These are phyloP conservation scores for Nomada goodeniana DNA, from an alignment of 2,888 invertebrate genomes.

Conservation along the genomic window DNA sequence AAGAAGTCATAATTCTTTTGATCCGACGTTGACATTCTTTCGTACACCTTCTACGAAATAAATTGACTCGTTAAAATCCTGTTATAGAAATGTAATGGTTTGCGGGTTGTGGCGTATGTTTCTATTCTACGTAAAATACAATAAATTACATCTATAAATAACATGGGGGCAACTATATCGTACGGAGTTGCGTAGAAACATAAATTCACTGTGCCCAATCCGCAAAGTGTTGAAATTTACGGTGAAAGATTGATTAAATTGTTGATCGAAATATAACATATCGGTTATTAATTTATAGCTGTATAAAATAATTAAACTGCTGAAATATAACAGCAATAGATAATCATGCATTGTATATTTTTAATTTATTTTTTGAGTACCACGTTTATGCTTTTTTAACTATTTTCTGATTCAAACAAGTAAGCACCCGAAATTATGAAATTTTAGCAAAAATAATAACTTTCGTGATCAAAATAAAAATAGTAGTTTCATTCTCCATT, in stretches of 20 bases:
- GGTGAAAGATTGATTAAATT: slow-evolving; percentile 55
- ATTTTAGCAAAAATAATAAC: too few relatives aligned
- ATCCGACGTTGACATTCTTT: slow-evolving; percentile 1
- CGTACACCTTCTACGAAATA: slow-evolving; percentile 2
- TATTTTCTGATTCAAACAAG: too few relatives aligned
- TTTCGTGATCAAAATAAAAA: too few relatives aligned
- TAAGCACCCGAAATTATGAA: too few relatives aligned
- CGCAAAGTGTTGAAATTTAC: slow-evolving; percentile 49
- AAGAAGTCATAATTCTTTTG: background rate
- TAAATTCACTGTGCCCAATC: slow-evolving; percentile 42
- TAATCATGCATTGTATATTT: too few relatives aligned
- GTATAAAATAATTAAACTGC: slow-evolving; percentile 13
- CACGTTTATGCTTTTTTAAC: background rate
- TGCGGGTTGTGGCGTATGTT: slow-evolving; percentile 36
- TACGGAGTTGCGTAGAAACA: slow-evolving; percentile 51
- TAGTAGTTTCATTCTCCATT: too few relatives aligned
- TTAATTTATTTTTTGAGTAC: background rate
- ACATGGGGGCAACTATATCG: slow-evolving; percentile 34
- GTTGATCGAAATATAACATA: slow-evolving; percentile 33
- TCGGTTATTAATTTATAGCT: slow-evolving; percentile 45
- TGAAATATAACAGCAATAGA: background rate
- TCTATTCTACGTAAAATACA: slow-evolving; percentile 54
- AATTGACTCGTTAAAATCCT: slow-evolving; percentile 39
- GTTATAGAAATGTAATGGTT: slow-evolving; percentile 34
- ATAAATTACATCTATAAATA: slow-evolving; percentile 57